Evolutionary conservation across 1,140 invertebrate genomes (phyloP).

Genomic region (Steinernema khuongi): DNA sequence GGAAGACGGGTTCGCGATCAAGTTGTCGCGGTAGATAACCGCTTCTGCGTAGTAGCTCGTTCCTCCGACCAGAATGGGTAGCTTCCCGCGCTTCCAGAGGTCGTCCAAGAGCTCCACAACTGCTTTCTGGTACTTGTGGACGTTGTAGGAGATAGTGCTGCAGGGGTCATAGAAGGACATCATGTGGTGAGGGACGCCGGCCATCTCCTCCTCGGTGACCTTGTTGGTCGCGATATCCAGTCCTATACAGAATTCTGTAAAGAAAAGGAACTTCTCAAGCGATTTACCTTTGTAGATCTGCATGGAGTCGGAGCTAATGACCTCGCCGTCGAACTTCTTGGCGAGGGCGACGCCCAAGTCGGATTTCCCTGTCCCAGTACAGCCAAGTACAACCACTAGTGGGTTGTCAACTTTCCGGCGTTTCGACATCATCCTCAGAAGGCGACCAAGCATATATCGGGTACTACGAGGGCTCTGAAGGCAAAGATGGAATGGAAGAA

Average conservation of each 20-base stretch:
- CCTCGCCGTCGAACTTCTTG: slow-evolving; percentile 79
- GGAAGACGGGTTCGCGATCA: slow-evolving; percentile 32
- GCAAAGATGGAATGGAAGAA: neutral
- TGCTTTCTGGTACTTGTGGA: slow-evolving; percentile 76
- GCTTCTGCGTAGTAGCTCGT: slow-evolving; percentile 99
- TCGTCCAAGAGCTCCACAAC: slow-evolving; percentile 77
- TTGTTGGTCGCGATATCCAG: slow-evolving; percentile 92
- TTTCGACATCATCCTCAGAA: neutral
- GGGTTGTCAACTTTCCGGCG: neutral
- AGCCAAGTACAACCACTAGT: slow-evolving; percentile 69
- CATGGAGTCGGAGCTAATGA: slow-evolving; percentile 98
- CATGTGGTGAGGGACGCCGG: slow-evolving; percentile 76
- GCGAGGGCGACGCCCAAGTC: slow-evolving; percentile 87
- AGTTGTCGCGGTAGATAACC: slow-evolving; percentile 67
- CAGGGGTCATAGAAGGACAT: slow-evolving; percentile 78
- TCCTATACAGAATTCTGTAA: slow-evolving; percentile 58
- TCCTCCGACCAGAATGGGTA: slow-evolving; percentile 91
- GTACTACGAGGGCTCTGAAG: neutral
- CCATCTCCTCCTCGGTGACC: slow-evolving; percentile 75
- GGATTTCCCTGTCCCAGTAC: slow-evolving; percentile 93
- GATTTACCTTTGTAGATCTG: slow-evolving; percentile 69
- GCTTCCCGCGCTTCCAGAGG: slow-evolving; percentile 68
- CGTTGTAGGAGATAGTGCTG: slow-evolving; percentile 68
- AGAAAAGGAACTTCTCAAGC: neutral
- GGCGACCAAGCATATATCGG: neutral